phyloP scores from a whole-genome alignment of 2,113 vertebrate genomes.

The Brienomyrus brachyistius region DNA sequence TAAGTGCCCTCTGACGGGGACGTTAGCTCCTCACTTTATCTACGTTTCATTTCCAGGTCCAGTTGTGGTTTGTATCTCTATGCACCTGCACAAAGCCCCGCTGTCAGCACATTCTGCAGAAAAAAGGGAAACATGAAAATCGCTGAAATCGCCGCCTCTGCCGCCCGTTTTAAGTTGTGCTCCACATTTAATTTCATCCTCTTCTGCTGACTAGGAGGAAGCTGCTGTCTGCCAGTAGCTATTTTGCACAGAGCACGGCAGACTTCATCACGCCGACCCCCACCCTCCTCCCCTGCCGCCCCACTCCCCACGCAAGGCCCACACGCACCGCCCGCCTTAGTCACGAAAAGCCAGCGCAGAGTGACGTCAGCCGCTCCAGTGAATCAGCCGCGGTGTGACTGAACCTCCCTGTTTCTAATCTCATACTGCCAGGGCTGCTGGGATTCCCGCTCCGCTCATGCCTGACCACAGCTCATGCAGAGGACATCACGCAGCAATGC shows the following conservation, averaged over 20 bases:
- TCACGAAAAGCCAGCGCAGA: neutral
- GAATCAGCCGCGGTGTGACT: neutral
- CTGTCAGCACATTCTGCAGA: neutral
- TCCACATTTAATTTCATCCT: neutral
- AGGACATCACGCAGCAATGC: neutral
- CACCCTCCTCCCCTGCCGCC: neutral
- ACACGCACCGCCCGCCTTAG: neutral
- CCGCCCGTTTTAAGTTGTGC: neutral
- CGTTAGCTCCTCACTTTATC: neutral
- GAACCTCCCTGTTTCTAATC: neutral
- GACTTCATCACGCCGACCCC: neutral
- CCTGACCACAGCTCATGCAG: neutral
- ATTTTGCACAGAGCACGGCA: neutral
- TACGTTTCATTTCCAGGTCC: neutral
- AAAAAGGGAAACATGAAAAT: neutral
- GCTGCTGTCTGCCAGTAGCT: neutral
- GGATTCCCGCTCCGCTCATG: constrained; percentile 1
- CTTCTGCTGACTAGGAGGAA: neutral
- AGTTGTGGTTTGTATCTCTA: neutral
- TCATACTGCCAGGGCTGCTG: neutral
- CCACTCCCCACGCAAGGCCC: neutral
- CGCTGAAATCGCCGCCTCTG: neutral
- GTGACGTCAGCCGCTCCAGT: neutral
- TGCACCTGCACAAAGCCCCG: neutral
- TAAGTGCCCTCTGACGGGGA: neutral